Evolutionary conservation across 2,113 vertebrate species (phyloP), one percentile per base, ranked within the genome.

Genomic region (Cettia cetti): DNA sequence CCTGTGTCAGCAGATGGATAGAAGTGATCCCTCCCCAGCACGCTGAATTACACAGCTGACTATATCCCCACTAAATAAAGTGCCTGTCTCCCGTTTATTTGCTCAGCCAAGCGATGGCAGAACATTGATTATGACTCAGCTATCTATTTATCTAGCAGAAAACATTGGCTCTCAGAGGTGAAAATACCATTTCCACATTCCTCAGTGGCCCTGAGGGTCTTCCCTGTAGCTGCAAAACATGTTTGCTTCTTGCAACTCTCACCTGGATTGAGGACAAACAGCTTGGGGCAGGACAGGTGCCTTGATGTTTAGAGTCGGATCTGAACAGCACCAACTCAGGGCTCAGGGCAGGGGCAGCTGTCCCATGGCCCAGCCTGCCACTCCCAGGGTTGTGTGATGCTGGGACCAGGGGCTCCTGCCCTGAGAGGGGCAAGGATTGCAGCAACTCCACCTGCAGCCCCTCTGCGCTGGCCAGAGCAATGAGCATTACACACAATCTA

Each of bases 401-500:
- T 47, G 44, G 8, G 20, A 8, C 33, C 68, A 18, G 31, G 61
- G 21, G 39, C 12, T 92, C 18, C 76, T 31, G 49, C 9, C 10
- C 66, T 39, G 50, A 4, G 12, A 80, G 35, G 45, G 10, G 12
- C 59, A 30, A 35, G 10, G 69, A 21, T 6, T 11, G 61, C 61
- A 57, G 40, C 59, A 49, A 1, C 18, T 2, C 10, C 13, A 7
- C 2, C 35, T 19, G 50, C 54, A 91, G 60, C 35, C 52, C 26
- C 21, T 11, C 49, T 33, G 72, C 54, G 0, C 40, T 0, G 18
- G 17, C 26, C 77, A 2, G 59, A 71, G 56, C 60, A 11, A 8
- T 0, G 16, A 56, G n/a, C 22, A 0, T 0, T 0, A 11, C 8
- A 13, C 71, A 35, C 33, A 24, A 30, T 18, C 18, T 1, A 1